Percentiles rank a stretch among this genome's conserved stretches.
Conservation (phyloP, 2,113 vertebrate genomes). For the Leptosomus discolor region DNA sequence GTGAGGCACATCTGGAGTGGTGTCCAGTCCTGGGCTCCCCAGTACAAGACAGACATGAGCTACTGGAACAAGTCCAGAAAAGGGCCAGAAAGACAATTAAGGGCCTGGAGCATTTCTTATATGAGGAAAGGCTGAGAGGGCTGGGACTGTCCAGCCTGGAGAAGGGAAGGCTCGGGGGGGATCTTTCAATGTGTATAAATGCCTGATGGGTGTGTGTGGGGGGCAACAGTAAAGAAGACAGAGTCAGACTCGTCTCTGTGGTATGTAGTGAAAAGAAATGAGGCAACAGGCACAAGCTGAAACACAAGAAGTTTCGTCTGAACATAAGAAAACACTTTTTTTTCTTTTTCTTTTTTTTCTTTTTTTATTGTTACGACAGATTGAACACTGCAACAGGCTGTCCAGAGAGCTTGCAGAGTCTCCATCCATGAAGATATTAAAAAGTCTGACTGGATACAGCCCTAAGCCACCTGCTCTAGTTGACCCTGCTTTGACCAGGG, state of each 20-base stretch:
- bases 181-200: neutral
- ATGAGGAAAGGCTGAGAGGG: neutral
- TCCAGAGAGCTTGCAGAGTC: neutral
- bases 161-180: neutral
- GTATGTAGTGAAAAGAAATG: neutral
- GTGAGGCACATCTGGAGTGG: neutral
- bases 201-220: too few species aligned
- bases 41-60: neutral
- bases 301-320: neutral
- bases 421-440: neutral
- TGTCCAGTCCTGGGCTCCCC: neutral
- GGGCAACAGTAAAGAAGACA: neutral
- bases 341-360: too few species aligned
- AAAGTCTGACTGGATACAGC: neutral
- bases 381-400: neutral
- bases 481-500: neutral
- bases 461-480: neutral
- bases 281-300: neutral
- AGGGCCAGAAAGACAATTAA: neutral
- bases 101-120: neutral
- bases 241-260: neutral
- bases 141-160: neutral
- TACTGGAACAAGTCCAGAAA: neutral
- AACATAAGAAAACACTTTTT: neutral
- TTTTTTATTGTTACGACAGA: neutral